These are phyloP conservation scores for Chaetodon trifascialis DNA, from an alignment of 2,113 vertebrate species.

Conservation along the genomic window DNA sequence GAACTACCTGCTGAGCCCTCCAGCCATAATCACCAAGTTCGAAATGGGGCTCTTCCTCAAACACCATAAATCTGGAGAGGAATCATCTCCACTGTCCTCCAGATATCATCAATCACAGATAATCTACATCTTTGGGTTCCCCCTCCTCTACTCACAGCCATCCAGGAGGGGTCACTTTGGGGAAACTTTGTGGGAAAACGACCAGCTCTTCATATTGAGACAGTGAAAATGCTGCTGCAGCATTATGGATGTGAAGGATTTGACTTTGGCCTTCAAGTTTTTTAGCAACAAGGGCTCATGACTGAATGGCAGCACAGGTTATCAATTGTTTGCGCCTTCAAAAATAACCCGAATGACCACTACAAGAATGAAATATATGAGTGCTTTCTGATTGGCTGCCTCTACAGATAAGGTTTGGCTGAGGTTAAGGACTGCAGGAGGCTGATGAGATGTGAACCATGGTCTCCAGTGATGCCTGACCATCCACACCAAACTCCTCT, in stretches of 20 bases:
- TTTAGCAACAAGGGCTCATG: background rate
- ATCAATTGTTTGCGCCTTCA: background rate
- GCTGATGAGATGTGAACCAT: background rate
- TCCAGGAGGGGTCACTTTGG: conserved; percentile 48
- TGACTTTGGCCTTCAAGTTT: background rate
- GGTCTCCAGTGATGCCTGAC: background rate
- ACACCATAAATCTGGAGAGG: conserved; percentile 68
- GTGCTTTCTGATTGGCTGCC: background rate
- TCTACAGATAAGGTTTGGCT: background rate
- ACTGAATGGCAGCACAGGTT: background rate
- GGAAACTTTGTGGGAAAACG: conserved; percentile 21
- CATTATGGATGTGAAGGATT: conserved; percentile 1
- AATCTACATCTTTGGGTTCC: conserved; percentile 52
- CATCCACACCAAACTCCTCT: background rate
- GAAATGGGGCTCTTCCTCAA: conserved; percentile 61
- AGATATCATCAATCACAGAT: conserved; percentile 73
- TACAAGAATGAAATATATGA: background rate
- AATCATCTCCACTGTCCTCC: conserved; percentile 67
- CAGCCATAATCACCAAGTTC: conserved; percentile 65
- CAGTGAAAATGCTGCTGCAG: background rate
- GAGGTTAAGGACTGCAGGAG: background rate
- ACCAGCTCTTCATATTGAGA: background rate
- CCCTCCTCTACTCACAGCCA: background rate
- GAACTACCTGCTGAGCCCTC: conserved; percentile 63
- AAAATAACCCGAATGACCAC: background rate